These are phyloP conservation scores for Spisula solida DNA, from an alignment of 2,888 invertebrate species.

Conservation along the genomic window DNA sequence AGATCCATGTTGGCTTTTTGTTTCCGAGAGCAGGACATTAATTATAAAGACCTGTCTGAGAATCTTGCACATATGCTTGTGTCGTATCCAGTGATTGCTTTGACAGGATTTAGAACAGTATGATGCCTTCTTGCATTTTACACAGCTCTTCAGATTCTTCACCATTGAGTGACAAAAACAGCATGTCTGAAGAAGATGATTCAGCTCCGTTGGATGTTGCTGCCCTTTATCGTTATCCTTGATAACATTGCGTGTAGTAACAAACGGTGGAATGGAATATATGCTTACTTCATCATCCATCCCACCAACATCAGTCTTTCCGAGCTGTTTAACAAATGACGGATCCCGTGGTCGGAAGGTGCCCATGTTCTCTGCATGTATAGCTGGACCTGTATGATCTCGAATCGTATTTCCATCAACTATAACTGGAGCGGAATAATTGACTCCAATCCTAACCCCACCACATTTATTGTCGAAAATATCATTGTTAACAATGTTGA, in stretches of 20 bases:
- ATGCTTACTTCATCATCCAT: constrained; percentile 26
- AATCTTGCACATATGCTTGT: constrained; percentile 53
- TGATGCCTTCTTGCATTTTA: constrained; percentile 44
- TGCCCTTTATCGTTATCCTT: constrained; percentile 34
- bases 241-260: constrained; percentile 47
- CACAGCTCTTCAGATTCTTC: constrained; percentile 28
- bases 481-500: constrained; percentile 35
- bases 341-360: not conserved
- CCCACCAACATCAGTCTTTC: not conserved
- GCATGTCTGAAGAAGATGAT: constrained; percentile 22
- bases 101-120: constrained; percentile 56
- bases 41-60: constrained; percentile 30
- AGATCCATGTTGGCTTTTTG: not conserved
- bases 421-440: constrained; percentile 43
- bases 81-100: constrained; percentile 41
- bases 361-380: not conserved
- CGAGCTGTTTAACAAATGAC: not conserved
- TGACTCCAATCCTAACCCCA: constrained; percentile 44
- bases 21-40: constrained; percentile 39
- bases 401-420: constrained; percentile 55
- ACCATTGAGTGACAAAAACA: constrained; percentile 28
- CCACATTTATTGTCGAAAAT: constrained; percentile 56
- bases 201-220: constrained; percentile 32
- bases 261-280: constrained; percentile 42
- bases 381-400: constrained; percentile 46